Evolutionary conservation across 2,888 invertebrate species (phyloP).

Genomic region (Alviniconcha strummeri): DNA sequence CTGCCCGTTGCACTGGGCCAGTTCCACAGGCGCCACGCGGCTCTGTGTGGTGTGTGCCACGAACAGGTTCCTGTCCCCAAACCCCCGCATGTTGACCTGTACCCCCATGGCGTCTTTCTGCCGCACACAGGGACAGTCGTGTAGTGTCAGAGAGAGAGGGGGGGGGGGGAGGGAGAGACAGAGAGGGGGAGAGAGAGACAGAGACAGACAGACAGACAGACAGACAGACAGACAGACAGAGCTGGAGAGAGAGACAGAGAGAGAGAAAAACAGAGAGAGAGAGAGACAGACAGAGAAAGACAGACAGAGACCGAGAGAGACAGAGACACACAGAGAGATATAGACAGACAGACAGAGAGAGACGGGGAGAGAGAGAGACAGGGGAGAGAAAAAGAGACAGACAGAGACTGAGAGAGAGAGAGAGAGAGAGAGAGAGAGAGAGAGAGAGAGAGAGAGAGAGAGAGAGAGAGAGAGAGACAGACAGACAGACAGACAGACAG

Average conservation of each 20-base stretch:
- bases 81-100: conserved; percentile 24
- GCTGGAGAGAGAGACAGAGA: too few species aligned
- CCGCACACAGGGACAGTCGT: not conserved
- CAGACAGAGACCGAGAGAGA: too few species aligned
- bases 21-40: not conserved
- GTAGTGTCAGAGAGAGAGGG: not conserved
- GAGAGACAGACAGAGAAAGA: too few species aligned
- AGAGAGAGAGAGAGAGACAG: too few species aligned
- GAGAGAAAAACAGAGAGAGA: too few species aligned
- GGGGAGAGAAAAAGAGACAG: not conserved
- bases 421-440: too few species aligned
- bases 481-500: not conserved
- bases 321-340: too few species aligned
- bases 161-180: not conserved
- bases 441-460: too few species aligned
- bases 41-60: conserved; percentile 29
- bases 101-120: conserved; percentile 15
- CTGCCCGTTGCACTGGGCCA: not conserved
- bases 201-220: not conserved
- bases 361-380: not conserved
- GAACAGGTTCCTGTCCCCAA: conserved; percentile 44
- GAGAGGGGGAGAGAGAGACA: not conserved
- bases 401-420: too few species aligned
- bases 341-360: too few species aligned
- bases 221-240: too few species aligned